A percentile compares a stretch with the other conserved stretches of the same genome.
Conservation (phyloP, 2,113 vertebrate genomes). For the Hippocampus guttulatus region DNA sequence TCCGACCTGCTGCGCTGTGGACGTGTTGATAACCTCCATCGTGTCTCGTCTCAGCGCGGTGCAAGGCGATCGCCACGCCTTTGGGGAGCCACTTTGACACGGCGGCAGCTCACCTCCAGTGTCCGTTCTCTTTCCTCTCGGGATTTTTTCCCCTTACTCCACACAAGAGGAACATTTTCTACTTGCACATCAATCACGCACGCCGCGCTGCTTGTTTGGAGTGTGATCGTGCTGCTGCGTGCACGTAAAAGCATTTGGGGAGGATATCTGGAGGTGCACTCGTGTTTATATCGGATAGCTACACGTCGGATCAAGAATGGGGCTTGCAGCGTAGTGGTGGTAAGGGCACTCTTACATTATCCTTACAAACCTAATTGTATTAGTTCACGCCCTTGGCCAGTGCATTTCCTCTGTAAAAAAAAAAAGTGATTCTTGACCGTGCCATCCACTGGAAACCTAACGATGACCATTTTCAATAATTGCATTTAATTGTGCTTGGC, state of each 20-base stretch:
- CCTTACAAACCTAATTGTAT: conserved; percentile 14
- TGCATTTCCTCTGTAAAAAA: not conserved
- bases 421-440: not conserved
- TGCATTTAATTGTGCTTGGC: conserved; percentile 9
- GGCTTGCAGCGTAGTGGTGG: conserved; percentile 57
- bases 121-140: conserved; percentile 2
- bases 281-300: conserved; percentile 37
- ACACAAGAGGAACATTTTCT: not conserved
- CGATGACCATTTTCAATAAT: conserved; percentile 4
- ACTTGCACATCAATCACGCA: conserved; percentile 7
- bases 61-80: conserved; percentile 45
- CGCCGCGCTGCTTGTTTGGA: not conserved
- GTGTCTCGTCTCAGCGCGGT: conserved; percentile 48
- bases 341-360: conserved; percentile 27
- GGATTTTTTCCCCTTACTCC: not conserved
- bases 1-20: conserved; percentile 26
- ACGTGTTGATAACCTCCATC: conserved; percentile 36
- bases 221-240: conserved; percentile 13
- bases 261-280: conserved; percentile 30
- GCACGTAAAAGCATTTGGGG: conserved; percentile 10
- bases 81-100: conserved; percentile 34
- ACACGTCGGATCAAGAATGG: conserved; percentile 46
- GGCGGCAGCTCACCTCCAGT: conserved; percentile 4
- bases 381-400: conserved; percentile 37
- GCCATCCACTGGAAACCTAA: not conserved